These are phyloP conservation scores for Arion vulgaris DNA, from an alignment of 1,140 invertebrate species.

Conservation along the genomic window DNA sequence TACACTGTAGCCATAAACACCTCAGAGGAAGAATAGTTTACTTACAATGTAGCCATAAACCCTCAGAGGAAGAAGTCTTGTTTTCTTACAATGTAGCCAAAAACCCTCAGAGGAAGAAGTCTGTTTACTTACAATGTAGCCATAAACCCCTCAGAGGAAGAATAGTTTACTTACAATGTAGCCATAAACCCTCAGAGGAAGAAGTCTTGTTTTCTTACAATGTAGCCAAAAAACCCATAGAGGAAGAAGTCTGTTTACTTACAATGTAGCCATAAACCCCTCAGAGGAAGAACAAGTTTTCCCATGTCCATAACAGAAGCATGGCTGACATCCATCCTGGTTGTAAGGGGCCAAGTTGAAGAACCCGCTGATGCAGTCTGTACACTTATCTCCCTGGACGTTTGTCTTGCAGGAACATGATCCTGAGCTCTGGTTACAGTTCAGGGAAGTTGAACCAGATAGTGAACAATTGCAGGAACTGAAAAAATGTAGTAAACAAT, in stretches of 20 bases:
- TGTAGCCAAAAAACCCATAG: too few relatives aligned
- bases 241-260: too few relatives aligned
- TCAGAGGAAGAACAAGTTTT: neutral
- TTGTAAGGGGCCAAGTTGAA: constrained; percentile 86
- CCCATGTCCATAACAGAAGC: constrained; percentile 88
- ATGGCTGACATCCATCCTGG: constrained; percentile 86
- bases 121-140: too few relatives aligned
- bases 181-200: too few relatives aligned
- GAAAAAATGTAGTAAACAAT: too few relatives aligned
- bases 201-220: too few relatives aligned
- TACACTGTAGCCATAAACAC: neutral
- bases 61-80: too few relatives aligned
- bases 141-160: neutral
- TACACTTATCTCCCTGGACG: constrained; percentile 81
- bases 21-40: constrained; percentile 3
- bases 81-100: too few relatives aligned
- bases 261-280: constrained; percentile 2
- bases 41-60: too few relatives aligned
- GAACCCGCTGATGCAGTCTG: constrained; percentile 86
- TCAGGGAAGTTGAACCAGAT: constrained; percentile 81
- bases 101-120: too few relatives aligned
- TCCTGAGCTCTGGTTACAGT: constrained; percentile 83
- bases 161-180: too few relatives aligned
- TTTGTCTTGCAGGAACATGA: constrained; percentile 82
- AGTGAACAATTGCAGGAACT: constrained; percentile 93